Evolutionary conservation across 2,113 vertebrate species (phyloP), one percentile per base, ranked within the genome.

Genomic region (Leucopsar rothschildi): DNA sequence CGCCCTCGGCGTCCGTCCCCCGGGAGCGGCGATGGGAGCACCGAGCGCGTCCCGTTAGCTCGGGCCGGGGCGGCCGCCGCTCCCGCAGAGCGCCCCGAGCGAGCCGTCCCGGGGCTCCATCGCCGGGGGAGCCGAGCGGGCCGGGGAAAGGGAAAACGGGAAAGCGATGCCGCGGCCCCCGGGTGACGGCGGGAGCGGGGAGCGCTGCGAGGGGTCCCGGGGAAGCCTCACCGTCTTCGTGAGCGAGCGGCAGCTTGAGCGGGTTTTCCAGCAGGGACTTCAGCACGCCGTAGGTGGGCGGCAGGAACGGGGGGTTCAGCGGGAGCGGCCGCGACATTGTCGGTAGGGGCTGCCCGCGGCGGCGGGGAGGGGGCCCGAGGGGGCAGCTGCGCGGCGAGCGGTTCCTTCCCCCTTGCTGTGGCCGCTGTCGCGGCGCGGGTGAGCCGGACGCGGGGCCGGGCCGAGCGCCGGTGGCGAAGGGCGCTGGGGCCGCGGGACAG

Each of bases 181-280:
- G 27, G n/a, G 68, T 2, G 24, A 19, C 66, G 25, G 81, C 39
- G 25, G 52, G 40, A 13, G 1, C 44, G 68, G 40, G 49, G 49
- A 24, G 64, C 69, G 70, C 42, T 11, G 76, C 4, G 37, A 63
- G 31, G 22, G 61, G 31, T 31, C 53, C 49, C 68, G 25, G 45
- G 78, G 64, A 72, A 92, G 68, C 78, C 97, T 98, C 98, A 99
- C 99, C 99, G 97, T 99, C 99, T 82, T 99, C 98, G 31, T 99
- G 99, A 57, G 99, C 98, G 88, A 99, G 99, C 50, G 99, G 99
- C 95, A 99, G 98, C 97, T 99, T 99, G 86, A 99, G 98, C 20
- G 99, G 99, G 84, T 99, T 99, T 91, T 99, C 99, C 98, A 99
- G 98, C 92, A 99, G 98, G 59, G 99, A 99, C 95, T 99, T 99